These are phyloP conservation scores for Cephus pulcher DNA, from an alignment of 2,888 invertebrate genomes.

Conservation along the genomic window DNA sequence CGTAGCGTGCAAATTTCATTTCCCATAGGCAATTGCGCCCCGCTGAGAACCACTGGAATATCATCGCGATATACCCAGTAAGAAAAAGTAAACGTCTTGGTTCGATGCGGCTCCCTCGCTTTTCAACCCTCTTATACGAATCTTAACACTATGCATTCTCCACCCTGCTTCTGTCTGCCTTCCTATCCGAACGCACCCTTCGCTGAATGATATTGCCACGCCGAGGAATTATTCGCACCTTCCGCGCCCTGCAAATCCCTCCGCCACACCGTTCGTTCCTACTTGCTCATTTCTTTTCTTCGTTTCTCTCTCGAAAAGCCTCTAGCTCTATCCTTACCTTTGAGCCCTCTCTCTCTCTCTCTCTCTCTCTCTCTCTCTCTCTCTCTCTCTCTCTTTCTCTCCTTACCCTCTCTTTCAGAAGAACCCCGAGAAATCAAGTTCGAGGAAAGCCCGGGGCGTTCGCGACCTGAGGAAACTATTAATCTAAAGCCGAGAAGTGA, in stretches of 20 bases:
- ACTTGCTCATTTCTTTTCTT: constrained; percentile 17
- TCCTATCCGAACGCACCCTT: constrained; percentile 1
- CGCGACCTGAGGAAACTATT: constrained; percentile 37
- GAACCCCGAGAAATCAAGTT: constrained; percentile 25
- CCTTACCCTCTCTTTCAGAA: constrained; percentile 25
- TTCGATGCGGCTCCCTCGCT: constrained; percentile 25
- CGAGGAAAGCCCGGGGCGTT: constrained; percentile 30
- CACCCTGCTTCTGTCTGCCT: neutral
- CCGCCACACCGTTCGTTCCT: constrained; percentile 18
- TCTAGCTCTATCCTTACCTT: neutral
- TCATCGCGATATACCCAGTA: constrained; percentile 13
- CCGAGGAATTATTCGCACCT: constrained; percentile 48
- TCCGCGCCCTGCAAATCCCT: constrained; percentile 21
- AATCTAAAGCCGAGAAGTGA: constrained; percentile 46
- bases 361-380: constrained; percentile 13
- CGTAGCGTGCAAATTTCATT: neutral
- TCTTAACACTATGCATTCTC: constrained; percentile 7
- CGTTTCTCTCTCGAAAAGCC: neutral
- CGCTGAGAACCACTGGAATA: constrained; percentile 21
- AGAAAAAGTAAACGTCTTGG: constrained; percentile 28
- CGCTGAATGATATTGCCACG: constrained; percentile 27
- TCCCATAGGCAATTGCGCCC: neutral
- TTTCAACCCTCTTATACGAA: constrained; percentile 8
- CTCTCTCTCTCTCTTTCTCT: constrained; percentile 16
- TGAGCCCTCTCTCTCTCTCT: constrained; percentile 13